These are phyloP conservation scores for Drosophila lowei DNA, from an alignment of 1,140 invertebrate species.

Conservation along the genomic window DNA sequence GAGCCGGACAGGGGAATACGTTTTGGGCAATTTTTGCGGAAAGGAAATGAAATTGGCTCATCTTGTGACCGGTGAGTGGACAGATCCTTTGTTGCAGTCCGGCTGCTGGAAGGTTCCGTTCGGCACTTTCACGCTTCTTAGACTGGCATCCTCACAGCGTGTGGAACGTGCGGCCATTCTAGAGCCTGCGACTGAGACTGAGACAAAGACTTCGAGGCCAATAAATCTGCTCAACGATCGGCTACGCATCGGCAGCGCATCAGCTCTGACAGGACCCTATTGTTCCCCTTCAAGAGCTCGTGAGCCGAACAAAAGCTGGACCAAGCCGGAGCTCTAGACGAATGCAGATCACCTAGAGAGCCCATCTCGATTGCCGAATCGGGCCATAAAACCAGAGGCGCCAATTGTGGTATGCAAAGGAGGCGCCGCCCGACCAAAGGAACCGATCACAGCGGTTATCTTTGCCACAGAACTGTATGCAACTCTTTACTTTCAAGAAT, in stretches of 20 bases:
- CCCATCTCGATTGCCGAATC: background rate
- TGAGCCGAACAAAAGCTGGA: constrained; percentile 26
- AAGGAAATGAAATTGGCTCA: constrained; percentile 64
- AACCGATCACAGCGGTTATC: constrained; percentile 14
- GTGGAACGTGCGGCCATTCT: constrained; percentile 33
- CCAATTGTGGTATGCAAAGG: constrained; percentile 39
- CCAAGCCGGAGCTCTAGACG: constrained; percentile 6
- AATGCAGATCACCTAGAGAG: background rate
- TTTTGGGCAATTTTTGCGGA: constrained; percentile 57
- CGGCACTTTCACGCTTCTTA: constrained; percentile 71
- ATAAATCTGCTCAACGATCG: constrained; percentile 68
- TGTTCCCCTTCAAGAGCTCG: constrained; percentile 51
- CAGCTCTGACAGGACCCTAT: constrained; percentile 50
- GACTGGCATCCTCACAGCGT: constrained; percentile 25
- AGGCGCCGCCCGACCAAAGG: constrained; percentile 31
- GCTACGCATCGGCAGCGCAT: constrained; percentile 70
- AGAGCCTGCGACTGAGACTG: constrained; percentile 30
- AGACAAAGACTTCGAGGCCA: constrained; percentile 61
- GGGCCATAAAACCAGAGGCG: constrained; percentile 56
- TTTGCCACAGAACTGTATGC: too few relatives aligned
- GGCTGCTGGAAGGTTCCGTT: constrained; percentile 29
- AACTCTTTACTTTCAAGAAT: too few relatives aligned
- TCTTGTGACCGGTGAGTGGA: constrained; percentile 45
- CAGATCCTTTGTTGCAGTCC: constrained; percentile 56
- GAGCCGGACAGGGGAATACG: constrained; percentile 17